phyloP scores from a whole-genome alignment of 1,140 invertebrate genomes.

The Calliopsis andreniformis region DNA sequence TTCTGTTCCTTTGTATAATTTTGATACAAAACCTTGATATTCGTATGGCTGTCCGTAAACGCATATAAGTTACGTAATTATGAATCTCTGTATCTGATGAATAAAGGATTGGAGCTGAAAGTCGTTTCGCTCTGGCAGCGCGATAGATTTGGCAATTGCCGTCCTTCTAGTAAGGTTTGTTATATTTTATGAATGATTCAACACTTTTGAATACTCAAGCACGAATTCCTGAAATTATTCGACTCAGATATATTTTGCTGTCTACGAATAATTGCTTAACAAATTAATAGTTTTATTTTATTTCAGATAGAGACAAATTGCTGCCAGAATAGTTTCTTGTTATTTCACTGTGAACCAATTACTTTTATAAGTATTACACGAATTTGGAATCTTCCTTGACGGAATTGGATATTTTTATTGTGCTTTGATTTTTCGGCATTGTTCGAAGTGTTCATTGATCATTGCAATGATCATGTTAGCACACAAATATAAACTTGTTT shows the following conservation, averaged over 20 bases:
- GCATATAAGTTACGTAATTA: constrained; percentile 4
- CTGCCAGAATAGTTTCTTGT: constrained; percentile 41
- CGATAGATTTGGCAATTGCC: constrained; percentile 35
- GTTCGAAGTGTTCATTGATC: neutral
- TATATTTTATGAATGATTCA: constrained; percentile 11
- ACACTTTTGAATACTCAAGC: neutral
- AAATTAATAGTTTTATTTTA: constrained; percentile 25
- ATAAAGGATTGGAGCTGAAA: constrained; percentile 10
- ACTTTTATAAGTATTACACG: constrained; percentile 36
- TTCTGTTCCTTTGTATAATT: constrained; percentile 26
- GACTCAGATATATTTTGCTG: neutral
- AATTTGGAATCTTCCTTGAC: constrained; percentile 16
- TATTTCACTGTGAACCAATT: constrained; percentile 21
- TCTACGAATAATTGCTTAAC: neutral
- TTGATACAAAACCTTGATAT: constrained; percentile 26
- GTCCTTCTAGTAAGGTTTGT: constrained; percentile 39
- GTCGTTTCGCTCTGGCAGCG: neutral
- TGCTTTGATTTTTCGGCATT: neutral
- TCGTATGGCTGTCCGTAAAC: constrained; percentile 10
- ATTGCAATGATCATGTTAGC: constrained; percentile 14
- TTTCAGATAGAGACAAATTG: constrained; percentile 34
- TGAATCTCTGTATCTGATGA: constrained; percentile 12
- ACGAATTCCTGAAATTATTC: neutral
- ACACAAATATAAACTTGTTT: constrained; percentile 1
- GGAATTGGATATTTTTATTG: neutral